Conservation (phyloP, 2,888 invertebrate species). For the Dynastes maya region DNA sequence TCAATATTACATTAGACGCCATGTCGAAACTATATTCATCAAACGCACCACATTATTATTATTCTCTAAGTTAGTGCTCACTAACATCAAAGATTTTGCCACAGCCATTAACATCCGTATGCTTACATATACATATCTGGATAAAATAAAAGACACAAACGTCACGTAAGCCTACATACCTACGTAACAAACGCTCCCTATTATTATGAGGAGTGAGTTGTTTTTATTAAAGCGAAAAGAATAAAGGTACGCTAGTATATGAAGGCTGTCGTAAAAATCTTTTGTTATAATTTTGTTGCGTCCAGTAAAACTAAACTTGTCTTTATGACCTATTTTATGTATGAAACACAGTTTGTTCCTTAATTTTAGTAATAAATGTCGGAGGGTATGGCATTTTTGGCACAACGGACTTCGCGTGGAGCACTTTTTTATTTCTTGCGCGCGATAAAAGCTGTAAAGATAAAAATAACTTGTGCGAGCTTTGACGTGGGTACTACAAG, state of each 20-base stretch:
- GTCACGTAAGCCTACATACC: slow-evolving; percentile 14
- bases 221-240: slow-evolving; percentile 31
- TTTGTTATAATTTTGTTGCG: slow-evolving; percentile 43
- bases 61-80: no score
- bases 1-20: no score
- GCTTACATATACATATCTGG: neutral
- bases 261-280: slow-evolving; percentile 39
- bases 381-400: slow-evolving; percentile 21
- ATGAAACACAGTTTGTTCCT: slow-evolving; percentile 40
- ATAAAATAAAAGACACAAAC: slow-evolving; percentile 8
- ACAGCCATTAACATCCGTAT: no score
- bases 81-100: no score
- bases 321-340: slow-evolving; percentile 42
- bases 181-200: neutral
- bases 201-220: slow-evolving; percentile 36
- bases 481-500: neutral
- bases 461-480: neutral
- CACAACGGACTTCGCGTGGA: slow-evolving; percentile 20
- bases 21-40: no score
- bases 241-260: slow-evolving; percentile 38
- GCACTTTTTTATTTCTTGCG: slow-evolving; percentile 25
- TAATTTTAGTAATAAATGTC: slow-evolving; percentile 42
- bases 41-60: no score
- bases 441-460: neutral
- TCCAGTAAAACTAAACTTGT: slow-evolving; percentile 33